Conservation (phyloP, 2,888 invertebrate genomes). For the Lasioglossum vierecki region DNA sequence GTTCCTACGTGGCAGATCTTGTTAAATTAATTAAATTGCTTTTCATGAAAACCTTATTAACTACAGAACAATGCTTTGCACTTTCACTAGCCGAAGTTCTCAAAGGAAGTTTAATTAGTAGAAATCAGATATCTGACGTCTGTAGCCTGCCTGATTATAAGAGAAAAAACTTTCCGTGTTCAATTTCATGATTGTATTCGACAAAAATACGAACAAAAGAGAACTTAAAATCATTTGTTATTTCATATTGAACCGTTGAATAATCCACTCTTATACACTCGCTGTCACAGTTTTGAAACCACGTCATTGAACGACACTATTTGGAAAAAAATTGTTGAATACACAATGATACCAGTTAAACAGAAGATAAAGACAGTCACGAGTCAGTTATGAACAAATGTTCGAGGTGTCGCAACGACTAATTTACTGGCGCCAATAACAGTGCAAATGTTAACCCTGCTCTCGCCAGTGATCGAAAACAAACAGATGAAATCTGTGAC, state of each 20-base stretch:
- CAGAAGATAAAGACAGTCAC: constrained; percentile 7
- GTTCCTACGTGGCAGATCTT: not conserved
- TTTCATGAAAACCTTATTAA: not conserved
- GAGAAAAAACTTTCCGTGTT: not conserved
- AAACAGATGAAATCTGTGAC: not conserved
- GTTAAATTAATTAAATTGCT: constrained; percentile 4
- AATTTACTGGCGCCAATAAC: not conserved
- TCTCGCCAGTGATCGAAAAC: not conserved
- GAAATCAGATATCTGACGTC: constrained; percentile 8
- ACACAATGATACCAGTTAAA: not conserved
- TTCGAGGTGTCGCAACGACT: not conserved
- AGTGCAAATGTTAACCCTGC: not conserved
- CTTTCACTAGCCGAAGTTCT: constrained; percentile 19
- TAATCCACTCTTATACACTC: not conserved
- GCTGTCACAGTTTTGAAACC: not conserved
- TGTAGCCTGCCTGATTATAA: not conserved
- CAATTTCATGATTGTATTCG: not conserved
- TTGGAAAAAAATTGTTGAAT: not conserved
- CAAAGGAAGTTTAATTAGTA: constrained; percentile 25
- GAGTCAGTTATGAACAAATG: not conserved
- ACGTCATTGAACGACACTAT: not conserved
- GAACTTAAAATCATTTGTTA: not conserved
- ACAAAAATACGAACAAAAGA: not conserved
- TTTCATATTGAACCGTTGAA: not conserved
- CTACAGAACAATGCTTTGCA: constrained; percentile 19